These are phyloP conservation scores for Pandemis cinnamomeana DNA, from an alignment of 2,888 invertebrate genomes.

Conservation along the genomic window DNA sequence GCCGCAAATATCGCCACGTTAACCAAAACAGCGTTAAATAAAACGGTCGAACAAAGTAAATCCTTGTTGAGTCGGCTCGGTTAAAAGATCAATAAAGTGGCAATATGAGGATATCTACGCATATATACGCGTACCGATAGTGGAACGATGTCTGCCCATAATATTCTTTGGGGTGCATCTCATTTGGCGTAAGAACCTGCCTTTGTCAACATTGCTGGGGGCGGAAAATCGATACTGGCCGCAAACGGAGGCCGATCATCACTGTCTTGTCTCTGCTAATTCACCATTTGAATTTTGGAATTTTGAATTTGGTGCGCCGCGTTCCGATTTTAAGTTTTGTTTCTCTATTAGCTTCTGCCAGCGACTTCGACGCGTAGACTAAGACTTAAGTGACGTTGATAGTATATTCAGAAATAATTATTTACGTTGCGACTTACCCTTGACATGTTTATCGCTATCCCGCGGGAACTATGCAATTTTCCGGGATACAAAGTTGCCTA, in stretches of 20 bases:
- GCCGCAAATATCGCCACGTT: not conserved
- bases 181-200: conserved; percentile 84
- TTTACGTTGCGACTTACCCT: too few relatives aligned
- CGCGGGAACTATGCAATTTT: too few relatives aligned
- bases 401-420: too few relatives aligned
- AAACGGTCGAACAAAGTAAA: conserved; percentile 47
- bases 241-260: conserved; percentile 72
- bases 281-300: conserved; percentile 66
- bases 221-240: conserved; percentile 82
- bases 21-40: conserved; percentile 44
- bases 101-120: conserved; percentile 71
- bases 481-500: too few relatives aligned
- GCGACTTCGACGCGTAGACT: too few relatives aligned
- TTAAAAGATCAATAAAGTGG: conserved; percentile 75
- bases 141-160: conserved; percentile 84
- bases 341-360: not conserved
- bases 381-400: too few relatives aligned
- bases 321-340: conserved; percentile 4
- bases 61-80: conserved; percentile 53
- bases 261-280: conserved; percentile 68
- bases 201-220: conserved; percentile 84
- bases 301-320: conserved; percentile 41
- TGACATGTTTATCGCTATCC: too few relatives aligned
- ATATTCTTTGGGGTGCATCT: conserved; percentile 85
- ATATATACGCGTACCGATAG: conserved; percentile 58